Percentiles rank a stretch among this genome's conserved stretches.
phyloP scores from a whole-genome alignment of 2,797 vertebrate species.

The Platalea minor region DNA sequence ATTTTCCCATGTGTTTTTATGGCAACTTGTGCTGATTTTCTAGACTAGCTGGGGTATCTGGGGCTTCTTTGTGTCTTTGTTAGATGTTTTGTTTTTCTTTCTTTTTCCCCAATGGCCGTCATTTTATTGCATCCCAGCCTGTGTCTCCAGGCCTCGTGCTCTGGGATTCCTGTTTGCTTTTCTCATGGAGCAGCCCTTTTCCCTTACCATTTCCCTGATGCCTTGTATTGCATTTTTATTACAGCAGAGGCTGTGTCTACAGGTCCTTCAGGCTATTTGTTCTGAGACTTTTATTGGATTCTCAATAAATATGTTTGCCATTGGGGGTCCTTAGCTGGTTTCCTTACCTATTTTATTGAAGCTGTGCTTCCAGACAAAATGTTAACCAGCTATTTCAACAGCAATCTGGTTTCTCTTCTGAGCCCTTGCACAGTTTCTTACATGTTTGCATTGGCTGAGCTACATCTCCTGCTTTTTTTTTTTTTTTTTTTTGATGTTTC shows the following conservation, averaged over 20 bases:
- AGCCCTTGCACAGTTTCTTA: constrained; percentile 32
- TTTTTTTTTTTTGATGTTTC: background rate
- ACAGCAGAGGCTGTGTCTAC: constrained; percentile 56
- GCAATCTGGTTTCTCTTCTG: constrained; percentile 75
- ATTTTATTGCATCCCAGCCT: constrained; percentile 63
- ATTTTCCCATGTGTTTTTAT: constrained; percentile 65
- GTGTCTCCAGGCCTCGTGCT: constrained; percentile 60
- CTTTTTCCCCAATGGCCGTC: constrained; percentile 61
- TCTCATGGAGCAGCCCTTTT: constrained; percentile 67
- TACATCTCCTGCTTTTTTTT: constrained; percentile 21
- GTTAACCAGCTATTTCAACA: constrained; percentile 67
- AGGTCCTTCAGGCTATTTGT: constrained; percentile 75
- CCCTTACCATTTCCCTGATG: constrained; percentile 69
- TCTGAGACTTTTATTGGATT: constrained; percentile 78
- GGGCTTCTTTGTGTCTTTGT: constrained; percentile 67
- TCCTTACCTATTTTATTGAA: constrained; percentile 75
- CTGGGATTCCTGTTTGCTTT: constrained; percentile 71
- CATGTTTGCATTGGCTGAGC: constrained; percentile 76
- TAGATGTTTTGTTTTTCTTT: constrained; percentile 65
- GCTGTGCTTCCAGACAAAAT: constrained; percentile 66
- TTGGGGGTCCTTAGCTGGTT: constrained; percentile 75
- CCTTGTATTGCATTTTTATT: constrained; percentile 75
- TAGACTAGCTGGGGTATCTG: constrained; percentile 59
- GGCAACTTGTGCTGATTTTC: constrained; percentile 56
- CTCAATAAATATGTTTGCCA: constrained; percentile 74